A percentile compares a stretch with the other conserved stretches of the same genome.
Conservation (phyloP, 2,797 vertebrate genomes). For the Allobates femoralis region DNA sequence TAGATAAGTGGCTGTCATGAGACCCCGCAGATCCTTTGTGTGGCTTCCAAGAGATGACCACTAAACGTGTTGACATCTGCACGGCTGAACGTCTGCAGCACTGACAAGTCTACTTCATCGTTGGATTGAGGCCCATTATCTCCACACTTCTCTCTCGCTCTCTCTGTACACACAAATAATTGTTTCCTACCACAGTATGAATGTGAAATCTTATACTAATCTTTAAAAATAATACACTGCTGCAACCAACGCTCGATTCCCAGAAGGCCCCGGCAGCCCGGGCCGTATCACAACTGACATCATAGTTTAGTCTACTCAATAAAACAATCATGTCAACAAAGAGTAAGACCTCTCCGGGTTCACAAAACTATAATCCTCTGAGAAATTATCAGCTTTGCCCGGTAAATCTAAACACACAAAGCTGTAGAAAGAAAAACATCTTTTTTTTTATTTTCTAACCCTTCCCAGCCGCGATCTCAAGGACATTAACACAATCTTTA, state of each 20-base stretch:
- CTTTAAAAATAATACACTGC: slow-evolving; percentile 60
- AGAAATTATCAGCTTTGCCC: slow-evolving; percentile 37
- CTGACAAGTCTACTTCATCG: slow-evolving; percentile 37
- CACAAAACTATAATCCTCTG: slow-evolving; percentile 42
- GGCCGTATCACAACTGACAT: slow-evolving; percentile 49
- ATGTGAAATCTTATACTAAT: slow-evolving; percentile 59
- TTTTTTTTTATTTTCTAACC: slow-evolving; percentile 32
- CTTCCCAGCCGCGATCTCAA: slow-evolving; percentile 36
- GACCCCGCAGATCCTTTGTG: neutral
- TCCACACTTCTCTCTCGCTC: slow-evolving; percentile 8
- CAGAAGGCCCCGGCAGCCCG: slow-evolving; percentile 46
- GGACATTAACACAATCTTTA: slow-evolving; percentile 22
- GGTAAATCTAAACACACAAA: slow-evolving; percentile 33
- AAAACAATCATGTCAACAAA: slow-evolving; percentile 56
- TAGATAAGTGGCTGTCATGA: slow-evolving; percentile 43
- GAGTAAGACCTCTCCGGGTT: slow-evolving; percentile 44
- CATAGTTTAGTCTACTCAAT: slow-evolving; percentile 62
- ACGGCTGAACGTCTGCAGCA: slow-evolving; percentile 19
- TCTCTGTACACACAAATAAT: slow-evolving; percentile 35
- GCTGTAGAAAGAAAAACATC: slow-evolving; percentile 26
- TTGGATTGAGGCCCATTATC: slow-evolving; percentile 45
- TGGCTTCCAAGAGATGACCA: slow-evolving; percentile 29
- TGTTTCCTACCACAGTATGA: slow-evolving; percentile 51
- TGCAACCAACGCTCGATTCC: slow-evolving; percentile 44
- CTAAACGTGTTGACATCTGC: slow-evolving; percentile 43